Evolutionary conservation across 1,140 invertebrate genomes (phyloP), one percentile per base, ranked within the genome.

Genomic region (Campoletis sonorensis): DNA sequence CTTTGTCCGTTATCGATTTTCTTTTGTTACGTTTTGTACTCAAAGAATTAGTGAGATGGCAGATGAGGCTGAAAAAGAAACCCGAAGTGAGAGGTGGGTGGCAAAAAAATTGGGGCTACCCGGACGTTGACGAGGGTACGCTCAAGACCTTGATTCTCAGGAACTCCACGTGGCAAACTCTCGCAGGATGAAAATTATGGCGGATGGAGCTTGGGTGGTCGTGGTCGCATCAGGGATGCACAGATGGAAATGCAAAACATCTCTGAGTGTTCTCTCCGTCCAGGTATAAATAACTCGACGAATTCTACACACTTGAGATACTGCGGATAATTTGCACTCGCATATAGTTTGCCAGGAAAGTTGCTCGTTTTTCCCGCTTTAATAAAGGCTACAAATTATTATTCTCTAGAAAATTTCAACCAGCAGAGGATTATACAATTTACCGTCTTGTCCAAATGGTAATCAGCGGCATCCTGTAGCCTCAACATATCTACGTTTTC

Each of bases 121-220:
- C 33, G 76, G 76, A 78, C 76, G 21, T 64, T 78, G 76, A 78
- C 76, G 76, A 78, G 76, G 76, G 76, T 78, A 40, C n/a, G 5
- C 3, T 18, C 15, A n/a, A 45, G 76, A 67, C 37, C 21, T 33
- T 70, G 67, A 70, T 27, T 70, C 61, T 64, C 26, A 70, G 30
- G n/a, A 70, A 33, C 33, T 67, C n/a, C 49, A 4, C 23, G 21
- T 11, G 30, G 54, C 23, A 4, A 78, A 61, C 76, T 61, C 21
- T 61, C 21, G 58, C n/a, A 78, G 76, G 30, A 78, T 26, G 76
- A 67, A 64, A 64, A 78, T 64, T n/a, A 78, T 45, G 33, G 58
- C 37, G 21, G 40, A 30, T 23, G 21, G 13, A 78, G 33, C 37
- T 18, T 78, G 76, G 76, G 76, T 78, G 76, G 76, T 78, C 76